Evolutionary conservation across 2,888 invertebrate genomes (phyloP), one percentile per base, ranked within the genome.

Genomic region (Tinea trinotella): DNA sequence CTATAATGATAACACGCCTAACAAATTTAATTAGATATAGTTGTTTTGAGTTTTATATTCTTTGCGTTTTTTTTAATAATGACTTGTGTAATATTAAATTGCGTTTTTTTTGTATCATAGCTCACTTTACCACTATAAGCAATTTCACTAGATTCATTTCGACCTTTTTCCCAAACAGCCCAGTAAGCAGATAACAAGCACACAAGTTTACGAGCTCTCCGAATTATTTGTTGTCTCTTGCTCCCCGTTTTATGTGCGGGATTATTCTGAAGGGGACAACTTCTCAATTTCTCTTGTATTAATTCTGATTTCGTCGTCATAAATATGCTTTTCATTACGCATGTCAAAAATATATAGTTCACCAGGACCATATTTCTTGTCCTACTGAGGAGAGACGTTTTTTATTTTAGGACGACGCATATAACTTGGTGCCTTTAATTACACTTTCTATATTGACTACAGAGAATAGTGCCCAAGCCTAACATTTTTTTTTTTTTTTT

Each of bases 141-240:
- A 30, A 30, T 30, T 30, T 30, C n/a, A 7, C 7, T 30, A n/a
- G 7, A 10, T n/a, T 30, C 30, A 30, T 30, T 30, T 30, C 30
- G 30, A 30, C 30, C 30, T 30, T 30, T 30, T 30, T 30, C 30
- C 30, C 17, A n/a, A 13, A 13, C 15, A 40, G 4, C 13, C 15
- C 17, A 40, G 40, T n/a, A 12, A 48, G 57, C 59, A 67, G 70
- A 73, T 77, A 76, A 77, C 74, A 71, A 70, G 72, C 63, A 7
- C n/a, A 7, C 7, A 59, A 59, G 65, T 78, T 78, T 79, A 81
- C 68, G 75, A 75, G 59, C 64, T 57, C 62, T 60, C 66, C 59
- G 60, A 68, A 71, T 65, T 66, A 54, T 54, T 52, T 56, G 56
- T 56, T 54, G 52, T 44, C 50, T 13, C 44, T 30, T 48, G 48